Evolutionary conservation across 2,113 vertebrate genomes (phyloP).

Genomic region (Lophius piscatorius): DNA sequence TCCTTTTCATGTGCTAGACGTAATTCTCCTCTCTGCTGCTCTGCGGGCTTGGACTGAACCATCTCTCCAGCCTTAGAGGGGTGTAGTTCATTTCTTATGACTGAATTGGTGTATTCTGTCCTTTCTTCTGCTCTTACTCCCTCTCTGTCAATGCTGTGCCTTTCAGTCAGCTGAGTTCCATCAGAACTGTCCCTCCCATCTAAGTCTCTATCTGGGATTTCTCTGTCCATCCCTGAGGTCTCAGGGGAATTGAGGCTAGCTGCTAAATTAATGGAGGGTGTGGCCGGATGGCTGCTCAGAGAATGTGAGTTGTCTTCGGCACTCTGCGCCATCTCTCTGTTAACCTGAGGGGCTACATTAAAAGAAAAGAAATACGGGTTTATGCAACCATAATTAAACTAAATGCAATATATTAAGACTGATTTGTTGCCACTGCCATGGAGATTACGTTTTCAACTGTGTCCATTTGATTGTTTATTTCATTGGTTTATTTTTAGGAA

Average conservation of each 20-base stretch:
- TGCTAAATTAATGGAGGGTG: slow-evolving; percentile 34
- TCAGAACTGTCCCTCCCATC: slow-evolving; percentile 24
- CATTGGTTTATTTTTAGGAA: too few relatives aligned
- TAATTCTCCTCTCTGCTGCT: slow-evolving; percentile 67
- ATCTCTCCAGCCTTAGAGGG: slow-evolving; percentile 55
- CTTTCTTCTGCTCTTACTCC: slow-evolving; percentile 37
- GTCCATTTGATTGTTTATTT: too few relatives aligned
- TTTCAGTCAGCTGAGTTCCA: slow-evolving; percentile 40
- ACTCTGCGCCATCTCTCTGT: slow-evolving; percentile 51
- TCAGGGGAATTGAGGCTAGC: slow-evolving; percentile 47
- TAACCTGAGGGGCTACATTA: slow-evolving; percentile 44
- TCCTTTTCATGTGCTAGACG: slow-evolving; percentile 54
- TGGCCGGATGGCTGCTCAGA: slow-evolving; percentile 27
- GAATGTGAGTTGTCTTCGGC: slow-evolving; percentile 28
- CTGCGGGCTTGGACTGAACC: slow-evolving; percentile 62
- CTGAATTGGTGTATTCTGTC: slow-evolving; percentile 37
- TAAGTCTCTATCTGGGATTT: slow-evolving; percentile 22
- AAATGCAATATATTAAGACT: neutral
- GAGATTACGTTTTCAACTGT: too few relatives aligned
- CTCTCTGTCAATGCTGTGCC: slow-evolving; percentile 14
- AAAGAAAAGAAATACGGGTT: neutral
- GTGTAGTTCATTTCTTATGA: slow-evolving; percentile 39
- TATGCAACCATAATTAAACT: neutral
- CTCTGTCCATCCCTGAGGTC: slow-evolving; percentile 25
- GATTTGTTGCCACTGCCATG: neutral